Conservation (phyloP, 2,797 vertebrate species). For the Delichon dasypus region DNA sequence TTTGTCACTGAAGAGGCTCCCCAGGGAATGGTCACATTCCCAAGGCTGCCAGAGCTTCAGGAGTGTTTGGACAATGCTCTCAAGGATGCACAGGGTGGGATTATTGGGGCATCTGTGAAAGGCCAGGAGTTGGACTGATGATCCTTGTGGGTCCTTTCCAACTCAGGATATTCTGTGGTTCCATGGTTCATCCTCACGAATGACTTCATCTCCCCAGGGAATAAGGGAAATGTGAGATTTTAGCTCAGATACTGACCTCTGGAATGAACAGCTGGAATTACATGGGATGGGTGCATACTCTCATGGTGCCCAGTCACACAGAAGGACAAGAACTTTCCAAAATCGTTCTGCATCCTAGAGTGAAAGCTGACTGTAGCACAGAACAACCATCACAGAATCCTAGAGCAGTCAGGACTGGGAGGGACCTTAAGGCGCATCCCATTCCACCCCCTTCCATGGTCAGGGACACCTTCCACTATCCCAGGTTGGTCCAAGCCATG, state of each 20-base stretch:
- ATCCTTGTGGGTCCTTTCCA: too few species aligned
- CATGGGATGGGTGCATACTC: background rate
- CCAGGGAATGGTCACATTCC: rapidly evolving
- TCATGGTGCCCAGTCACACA: rapidly evolving
- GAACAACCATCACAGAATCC: background rate
- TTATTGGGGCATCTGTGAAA: background rate
- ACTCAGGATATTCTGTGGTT: background rate
- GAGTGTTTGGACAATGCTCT: rapidly evolving
- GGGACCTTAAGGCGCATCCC: background rate
- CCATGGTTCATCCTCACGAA: background rate
- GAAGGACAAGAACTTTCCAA: background rate
- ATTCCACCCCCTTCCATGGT: background rate
- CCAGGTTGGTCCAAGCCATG: background rate
- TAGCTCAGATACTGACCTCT: background rate
- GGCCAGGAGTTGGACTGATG: rapidly evolving
- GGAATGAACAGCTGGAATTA: background rate
- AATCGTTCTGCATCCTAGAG: background rate
- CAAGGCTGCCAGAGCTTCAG: background rate
- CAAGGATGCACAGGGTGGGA: background rate
- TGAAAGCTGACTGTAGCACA: background rate
- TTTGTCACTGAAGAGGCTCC: background rate
- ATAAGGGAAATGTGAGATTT: background rate
- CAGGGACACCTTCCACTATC: background rate
- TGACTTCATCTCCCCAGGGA: background rate
- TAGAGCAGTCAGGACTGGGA: background rate